Evolutionary conservation across 2,797 vertebrate species (phyloP).

Genomic region (Lates japonicus): DNA sequence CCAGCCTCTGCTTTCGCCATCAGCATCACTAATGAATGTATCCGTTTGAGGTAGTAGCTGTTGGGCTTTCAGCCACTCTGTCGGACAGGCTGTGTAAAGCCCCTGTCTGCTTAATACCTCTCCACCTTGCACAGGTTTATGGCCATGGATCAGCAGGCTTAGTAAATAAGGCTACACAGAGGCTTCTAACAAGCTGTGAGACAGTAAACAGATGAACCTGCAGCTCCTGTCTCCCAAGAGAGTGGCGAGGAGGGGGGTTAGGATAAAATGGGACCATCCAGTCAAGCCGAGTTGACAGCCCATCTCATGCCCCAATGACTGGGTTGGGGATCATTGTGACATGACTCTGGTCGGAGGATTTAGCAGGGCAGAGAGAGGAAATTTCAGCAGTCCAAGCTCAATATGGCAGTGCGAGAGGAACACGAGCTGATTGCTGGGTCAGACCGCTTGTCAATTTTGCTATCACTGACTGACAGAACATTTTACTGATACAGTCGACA

Average conservation of each 20-base stretch:
- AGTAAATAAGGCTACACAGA: conserved; percentile 76
- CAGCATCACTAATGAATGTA: conserved; percentile 29
- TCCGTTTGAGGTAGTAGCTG: conserved; percentile 47
- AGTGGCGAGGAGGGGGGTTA: conserved; percentile 10
- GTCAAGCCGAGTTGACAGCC: conserved; percentile 60
- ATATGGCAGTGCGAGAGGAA: neutral
- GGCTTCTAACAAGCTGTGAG: conserved; percentile 73
- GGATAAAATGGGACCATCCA: conserved; percentile 67
- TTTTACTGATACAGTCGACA: conserved; percentile 22
- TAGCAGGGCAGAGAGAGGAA: conserved; percentile 8
- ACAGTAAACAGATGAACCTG: conserved; percentile 64
- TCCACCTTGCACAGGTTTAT: conserved; percentile 76
- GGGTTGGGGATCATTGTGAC: conserved; percentile 58
- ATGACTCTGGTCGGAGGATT: conserved; percentile 46
- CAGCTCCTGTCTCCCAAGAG: conserved; percentile 66
- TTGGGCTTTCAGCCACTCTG: conserved; percentile 66
- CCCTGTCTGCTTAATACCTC: conserved; percentile 57
- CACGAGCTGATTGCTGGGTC: neutral
- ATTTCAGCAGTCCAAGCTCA: conserved; percentile 28
- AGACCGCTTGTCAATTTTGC: neutral
- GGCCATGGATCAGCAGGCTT: conserved; percentile 76
- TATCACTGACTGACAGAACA: conserved; percentile 22
- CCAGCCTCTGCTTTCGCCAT: conserved; percentile 21
- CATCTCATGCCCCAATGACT: conserved; percentile 66
- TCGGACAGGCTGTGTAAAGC: conserved; percentile 77